Percentiles rank a stretch among this genome's conserved stretches.
Evolutionary conservation across 2,797 vertebrate genomes (phyloP).

Genomic region (Myotis daubentonii): DNA sequence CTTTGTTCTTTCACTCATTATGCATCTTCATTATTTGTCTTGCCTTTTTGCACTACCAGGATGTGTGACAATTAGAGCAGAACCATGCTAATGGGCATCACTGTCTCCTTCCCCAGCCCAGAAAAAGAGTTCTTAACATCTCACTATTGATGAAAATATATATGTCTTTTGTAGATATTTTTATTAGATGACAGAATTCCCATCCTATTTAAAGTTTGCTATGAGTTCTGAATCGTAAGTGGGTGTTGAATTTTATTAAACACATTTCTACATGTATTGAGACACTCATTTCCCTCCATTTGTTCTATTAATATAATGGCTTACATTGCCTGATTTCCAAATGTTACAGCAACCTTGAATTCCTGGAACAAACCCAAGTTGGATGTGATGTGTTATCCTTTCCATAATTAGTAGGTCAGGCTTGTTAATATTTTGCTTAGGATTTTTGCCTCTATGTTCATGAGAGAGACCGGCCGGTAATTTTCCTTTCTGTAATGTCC

Average conservation of each 20-base stretch:
- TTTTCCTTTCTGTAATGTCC: slow-evolving; percentile 6
- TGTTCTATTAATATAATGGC: not conserved
- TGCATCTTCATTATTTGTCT: not conserved
- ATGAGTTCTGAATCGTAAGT: not conserved
- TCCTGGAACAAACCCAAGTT: not conserved
- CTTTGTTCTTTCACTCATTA: not conserved
- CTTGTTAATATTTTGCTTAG: not conserved
- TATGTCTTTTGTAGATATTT: not conserved
- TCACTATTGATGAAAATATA: not conserved
- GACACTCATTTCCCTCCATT: not conserved
- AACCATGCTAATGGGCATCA: not conserved
- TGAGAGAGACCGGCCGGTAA: not conserved
- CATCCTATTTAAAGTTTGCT: not conserved
- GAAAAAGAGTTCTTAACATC: not conserved
- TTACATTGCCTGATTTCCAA: not conserved
- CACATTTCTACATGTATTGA: not conserved
- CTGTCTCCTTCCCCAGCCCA: not conserved
- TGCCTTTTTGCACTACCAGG: not conserved
- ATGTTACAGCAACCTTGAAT: not conserved
- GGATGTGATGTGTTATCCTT: not conserved
- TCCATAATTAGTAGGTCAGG: not conserved
- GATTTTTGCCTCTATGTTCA: not conserved
- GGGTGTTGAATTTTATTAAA: not conserved
- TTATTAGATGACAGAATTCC: not conserved
- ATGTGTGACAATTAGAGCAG: not conserved